A percentile compares a stretch with the other conserved stretches of the same genome.
phyloP scores from a whole-genome alignment of 2,113 vertebrate genomes.

The Perca schrenkii region DNA sequence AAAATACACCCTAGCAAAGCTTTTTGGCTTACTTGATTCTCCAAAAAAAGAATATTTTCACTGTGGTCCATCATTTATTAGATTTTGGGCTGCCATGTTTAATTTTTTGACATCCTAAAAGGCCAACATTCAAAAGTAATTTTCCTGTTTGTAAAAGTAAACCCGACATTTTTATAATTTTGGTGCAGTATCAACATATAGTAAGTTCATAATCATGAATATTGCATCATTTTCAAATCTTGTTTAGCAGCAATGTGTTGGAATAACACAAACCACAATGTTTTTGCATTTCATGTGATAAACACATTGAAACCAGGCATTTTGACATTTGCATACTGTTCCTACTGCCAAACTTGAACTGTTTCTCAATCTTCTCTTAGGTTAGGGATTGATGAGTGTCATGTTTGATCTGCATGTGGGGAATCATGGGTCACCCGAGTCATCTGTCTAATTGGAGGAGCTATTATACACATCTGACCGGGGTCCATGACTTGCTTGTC shows the following conservation, averaged over 20 bases:
- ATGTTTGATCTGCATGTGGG: constrained; percentile 12
- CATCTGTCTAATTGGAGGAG: constrained; percentile 24
- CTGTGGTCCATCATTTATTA: neutral
- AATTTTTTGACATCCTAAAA: constrained; percentile 3
- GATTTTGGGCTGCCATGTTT: neutral
- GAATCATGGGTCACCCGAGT: constrained; percentile 11
- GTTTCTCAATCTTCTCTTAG: constrained; percentile 1
- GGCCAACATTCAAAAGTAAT: neutral
- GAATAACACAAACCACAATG: neutral
- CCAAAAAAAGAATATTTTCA: neutral
- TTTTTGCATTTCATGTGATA: neutral
- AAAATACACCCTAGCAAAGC: neutral
- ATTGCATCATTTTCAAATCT: neutral
- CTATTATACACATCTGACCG: constrained; percentile 31
- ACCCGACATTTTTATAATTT: neutral
- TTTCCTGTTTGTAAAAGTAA: constrained; percentile 5
- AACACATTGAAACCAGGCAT: neutral
- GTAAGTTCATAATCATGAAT: neutral
- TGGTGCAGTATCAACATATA: neutral
- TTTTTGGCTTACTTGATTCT: neutral
- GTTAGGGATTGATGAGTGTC: neutral
- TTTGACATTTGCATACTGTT: neutral
- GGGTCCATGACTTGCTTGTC: neutral
- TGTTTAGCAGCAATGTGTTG: neutral
- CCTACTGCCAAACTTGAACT: neutral